Conservation (phyloP, 2,888 invertebrate genomes). For the Lepidocyrtoides sp. region DNA sequence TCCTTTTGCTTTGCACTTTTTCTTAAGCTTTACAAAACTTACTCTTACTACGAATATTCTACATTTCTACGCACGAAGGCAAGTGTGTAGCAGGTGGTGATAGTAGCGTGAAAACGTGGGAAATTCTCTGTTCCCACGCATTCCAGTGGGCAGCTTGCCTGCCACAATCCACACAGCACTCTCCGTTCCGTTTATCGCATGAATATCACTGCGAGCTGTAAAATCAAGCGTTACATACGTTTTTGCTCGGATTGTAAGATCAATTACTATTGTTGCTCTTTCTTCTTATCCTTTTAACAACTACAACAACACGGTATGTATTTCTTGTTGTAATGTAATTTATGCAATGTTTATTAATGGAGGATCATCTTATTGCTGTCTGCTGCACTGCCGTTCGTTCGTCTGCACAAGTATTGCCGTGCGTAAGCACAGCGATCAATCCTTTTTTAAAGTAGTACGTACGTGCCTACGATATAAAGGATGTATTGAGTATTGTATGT, state of each 20-base stretch:
- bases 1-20: neutral
- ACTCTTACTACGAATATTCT: conserved; percentile 3
- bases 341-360: too few species aligned
- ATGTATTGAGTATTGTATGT: too few species aligned
- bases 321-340: too few species aligned
- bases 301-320: neutral
- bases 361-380: too few species aligned
- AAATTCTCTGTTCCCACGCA: conserved; percentile 83
- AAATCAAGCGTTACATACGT: too few species aligned
- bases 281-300: neutral
- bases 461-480: too few species aligned
- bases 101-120: conserved; percentile 80
- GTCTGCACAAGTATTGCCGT: neutral
- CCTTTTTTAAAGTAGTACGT: neutral
- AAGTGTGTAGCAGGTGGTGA: conserved; percentile 83
- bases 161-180: conserved; percentile 80
- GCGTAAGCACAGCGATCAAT: neutral
- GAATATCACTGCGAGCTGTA: neutral
- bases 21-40: too few species aligned
- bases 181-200: conserved; percentile 62
- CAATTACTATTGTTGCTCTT: conserved; percentile 35
- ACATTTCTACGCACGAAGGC: conserved; percentile 50
- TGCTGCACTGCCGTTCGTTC: neutral
- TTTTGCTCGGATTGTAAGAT: conserved; percentile 10
- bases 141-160: conserved; percentile 82